Conservation (phyloP, 2,888 invertebrate genomes). For the Arge pagana region DNA sequence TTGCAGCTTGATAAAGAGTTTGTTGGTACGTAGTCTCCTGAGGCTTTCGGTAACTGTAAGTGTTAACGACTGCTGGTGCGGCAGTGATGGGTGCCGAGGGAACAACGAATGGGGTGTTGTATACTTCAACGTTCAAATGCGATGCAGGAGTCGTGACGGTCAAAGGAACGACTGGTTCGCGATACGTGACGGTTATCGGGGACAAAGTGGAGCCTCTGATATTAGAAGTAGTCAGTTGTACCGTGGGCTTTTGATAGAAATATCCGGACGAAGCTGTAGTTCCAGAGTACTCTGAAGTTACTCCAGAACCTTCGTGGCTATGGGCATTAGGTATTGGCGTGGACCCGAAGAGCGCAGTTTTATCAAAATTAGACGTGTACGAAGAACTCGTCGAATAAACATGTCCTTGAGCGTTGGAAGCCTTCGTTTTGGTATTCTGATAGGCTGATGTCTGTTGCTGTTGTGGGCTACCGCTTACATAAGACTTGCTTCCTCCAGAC, state of each 20-base stretch:
- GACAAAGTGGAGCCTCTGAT: slow-evolving; percentile 24
- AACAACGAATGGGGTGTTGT: slow-evolving; percentile 35
- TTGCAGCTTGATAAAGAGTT: slow-evolving; percentile 24
- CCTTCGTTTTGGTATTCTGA: slow-evolving; percentile 48
- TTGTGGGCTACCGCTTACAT: slow-evolving; percentile 39
- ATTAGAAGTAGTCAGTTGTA: slow-evolving; percentile 27
- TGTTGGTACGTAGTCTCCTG: slow-evolving; percentile 21
- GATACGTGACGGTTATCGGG: slow-evolving; percentile 9
- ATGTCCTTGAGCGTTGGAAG: slow-evolving; percentile 47
- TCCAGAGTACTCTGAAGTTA: slow-evolving; percentile 27
- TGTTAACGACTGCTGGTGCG: slow-evolving; percentile 30
- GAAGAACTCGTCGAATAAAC: slow-evolving; percentile 35
- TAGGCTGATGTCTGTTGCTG: slow-evolving; percentile 34
- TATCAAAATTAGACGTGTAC: slow-evolving; percentile 1
- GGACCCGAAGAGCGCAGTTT: slow-evolving; percentile 23
- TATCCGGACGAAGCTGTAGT: slow-evolving; percentile 33
- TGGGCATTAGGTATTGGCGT: slow-evolving; percentile 27
- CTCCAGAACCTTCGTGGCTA: slow-evolving; percentile 34
- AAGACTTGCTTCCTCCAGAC: slow-evolving; percentile 52
- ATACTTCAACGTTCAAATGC: slow-evolving; percentile 39
- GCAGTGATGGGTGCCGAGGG: slow-evolving; percentile 31
- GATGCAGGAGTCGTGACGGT: slow-evolving; percentile 37
- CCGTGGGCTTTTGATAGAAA: slow-evolving; percentile 2
- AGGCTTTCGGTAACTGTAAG: slow-evolving; percentile 32
- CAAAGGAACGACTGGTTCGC: slow-evolving; percentile 23